Base-by-base conservation (phyloP, 2,888 invertebrate species). In the Clivina fossor region DNA sequence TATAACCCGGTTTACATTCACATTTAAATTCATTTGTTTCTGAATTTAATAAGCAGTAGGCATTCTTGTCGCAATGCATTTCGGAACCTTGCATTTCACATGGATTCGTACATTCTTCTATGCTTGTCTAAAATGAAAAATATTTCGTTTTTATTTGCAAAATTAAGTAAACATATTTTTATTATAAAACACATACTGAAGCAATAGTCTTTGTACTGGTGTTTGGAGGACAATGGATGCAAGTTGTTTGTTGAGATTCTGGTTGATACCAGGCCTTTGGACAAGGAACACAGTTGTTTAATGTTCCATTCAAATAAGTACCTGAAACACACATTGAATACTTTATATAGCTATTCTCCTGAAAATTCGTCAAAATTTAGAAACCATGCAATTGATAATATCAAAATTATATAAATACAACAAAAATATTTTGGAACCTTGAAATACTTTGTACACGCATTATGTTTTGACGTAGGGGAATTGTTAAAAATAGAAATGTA, bases 1-100 rank as follows among this genome's bases (percentile, higher is more conserved):
- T 91, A 76, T 89, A 95, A 1, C 95, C 95, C 1, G 92, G 89
- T 67, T 93, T 94, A 73, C 95, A 96, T 69, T 93, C 88, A 69
- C 95, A 96, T 66, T 86, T 85, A 77, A 91, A 92, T 66, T 90
- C 88, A 62, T 85, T 86, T 7, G 86, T 89, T 70, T 92, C 92
- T 0, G 85, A 84, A 47, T 89, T 84, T 59, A 92, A 78, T 4
- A 93, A 79, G 68, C 94, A 95, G 69, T 90, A 87, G 0, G 94
- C 93, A 70, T 94, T 92, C 1, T 81, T 75, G 71, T 93, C 90
- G 66, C 95, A 95, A 64, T 90, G 86, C 77, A 89, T 88, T 65
- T 90, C 86, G 1, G 85, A 81, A 30, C 88, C 89, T 58, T 80
- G 82, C 72, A 88, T 89, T 68, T 93, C 90, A 68, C 94, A 94